Evolutionary conservation across 2,888 invertebrate species (phyloP).

Genomic region (Agrochola circellaris): DNA sequence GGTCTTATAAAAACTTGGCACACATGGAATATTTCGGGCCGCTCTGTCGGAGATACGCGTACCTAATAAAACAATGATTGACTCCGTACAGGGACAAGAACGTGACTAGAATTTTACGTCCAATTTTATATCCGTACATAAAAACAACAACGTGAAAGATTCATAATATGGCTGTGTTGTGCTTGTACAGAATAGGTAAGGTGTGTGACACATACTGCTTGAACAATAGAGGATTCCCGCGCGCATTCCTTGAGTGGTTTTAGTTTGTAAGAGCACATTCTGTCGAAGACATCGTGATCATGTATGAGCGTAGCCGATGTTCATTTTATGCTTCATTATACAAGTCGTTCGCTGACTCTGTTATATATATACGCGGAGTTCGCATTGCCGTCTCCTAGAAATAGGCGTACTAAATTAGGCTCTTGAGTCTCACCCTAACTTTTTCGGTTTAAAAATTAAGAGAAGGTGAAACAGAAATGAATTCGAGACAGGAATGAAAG

Average conservation of each 20-base stretch:
- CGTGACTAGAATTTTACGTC: constrained; percentile 86
- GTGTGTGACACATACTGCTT: constrained; percentile 43
- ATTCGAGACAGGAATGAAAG: neutral
- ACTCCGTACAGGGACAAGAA: constrained; percentile 79
- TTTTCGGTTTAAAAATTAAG: neutral
- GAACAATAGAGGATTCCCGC: constrained; percentile 44
- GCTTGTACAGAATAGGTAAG: constrained; percentile 68
- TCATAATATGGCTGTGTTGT: constrained; percentile 77
- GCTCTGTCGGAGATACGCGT: constrained; percentile 67
- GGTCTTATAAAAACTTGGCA: constrained; percentile 56
- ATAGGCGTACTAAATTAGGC: constrained; percentile 42
- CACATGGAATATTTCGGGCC: constrained; percentile 69
- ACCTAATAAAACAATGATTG: constrained; percentile 89
- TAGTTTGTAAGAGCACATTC: constrained; percentile 65
- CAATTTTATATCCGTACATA: constrained; percentile 85
- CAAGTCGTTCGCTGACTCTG: constrained; percentile 75
- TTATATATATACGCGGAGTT: constrained; percentile 69
- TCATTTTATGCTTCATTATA: constrained; percentile 80
- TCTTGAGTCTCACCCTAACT: constrained; percentile 13
- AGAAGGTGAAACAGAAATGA: no score
- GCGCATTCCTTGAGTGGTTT: constrained; percentile 19
- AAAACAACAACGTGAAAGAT: constrained; percentile 85
- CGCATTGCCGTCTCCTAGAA: constrained; percentile 44
- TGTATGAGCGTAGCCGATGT: constrained; percentile 66
- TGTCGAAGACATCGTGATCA: constrained; percentile 59